Conservation (phyloP, 1,140 invertebrate genomes). For the Leptestheria dahalacensis region DNA sequence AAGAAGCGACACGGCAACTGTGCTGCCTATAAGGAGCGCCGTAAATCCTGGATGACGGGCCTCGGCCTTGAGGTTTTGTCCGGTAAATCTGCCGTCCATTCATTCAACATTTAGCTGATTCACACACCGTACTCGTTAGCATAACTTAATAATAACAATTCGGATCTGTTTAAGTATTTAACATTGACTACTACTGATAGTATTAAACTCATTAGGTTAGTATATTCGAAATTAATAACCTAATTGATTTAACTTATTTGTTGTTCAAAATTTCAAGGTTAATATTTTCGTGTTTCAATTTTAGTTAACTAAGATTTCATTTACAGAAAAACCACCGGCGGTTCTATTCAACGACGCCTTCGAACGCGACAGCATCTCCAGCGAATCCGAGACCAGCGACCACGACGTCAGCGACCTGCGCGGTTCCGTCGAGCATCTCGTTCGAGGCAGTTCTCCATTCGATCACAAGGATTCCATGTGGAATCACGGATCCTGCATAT, state of each 20-base stretch:
- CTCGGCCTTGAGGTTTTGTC: background rate
- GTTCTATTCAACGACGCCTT: background rate
- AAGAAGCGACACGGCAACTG: background rate
- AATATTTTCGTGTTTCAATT: background rate
- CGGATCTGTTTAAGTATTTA: no score
- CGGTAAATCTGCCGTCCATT: no score
- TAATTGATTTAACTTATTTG: no score
- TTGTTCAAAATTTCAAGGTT: background rate
- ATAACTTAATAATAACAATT: background rate
- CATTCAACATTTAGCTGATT: background rate
- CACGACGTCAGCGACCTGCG: background rate
- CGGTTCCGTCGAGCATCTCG: background rate
- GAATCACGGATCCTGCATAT: constrained; percentile 3
- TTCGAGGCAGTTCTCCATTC: background rate
- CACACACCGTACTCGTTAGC: background rate
- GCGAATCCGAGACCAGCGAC: constrained; percentile 10
- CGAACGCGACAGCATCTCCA: constrained; percentile 9
- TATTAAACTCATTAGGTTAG: no score
- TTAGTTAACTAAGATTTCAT: background rate
- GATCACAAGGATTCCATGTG: background rate
- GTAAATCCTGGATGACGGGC: background rate
- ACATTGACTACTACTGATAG: no score
- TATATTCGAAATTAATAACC: no score
- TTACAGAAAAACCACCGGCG: background rate
- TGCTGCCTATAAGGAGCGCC: background rate